These are phyloP conservation scores for Diarsia dahlii DNA, from an alignment of 2,888 invertebrate genomes.

Conservation along the genomic window DNA sequence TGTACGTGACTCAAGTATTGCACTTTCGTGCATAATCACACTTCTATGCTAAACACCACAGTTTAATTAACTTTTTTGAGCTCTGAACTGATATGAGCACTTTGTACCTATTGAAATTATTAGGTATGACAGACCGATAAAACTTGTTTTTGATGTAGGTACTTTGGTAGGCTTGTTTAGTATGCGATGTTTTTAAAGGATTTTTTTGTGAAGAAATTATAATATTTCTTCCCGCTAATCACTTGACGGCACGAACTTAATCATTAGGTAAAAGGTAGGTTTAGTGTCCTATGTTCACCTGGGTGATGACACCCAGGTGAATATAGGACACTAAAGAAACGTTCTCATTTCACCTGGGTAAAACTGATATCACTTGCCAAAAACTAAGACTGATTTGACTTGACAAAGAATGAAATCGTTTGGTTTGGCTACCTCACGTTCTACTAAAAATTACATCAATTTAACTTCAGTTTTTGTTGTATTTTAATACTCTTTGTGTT, in stretches of 20 bases:
- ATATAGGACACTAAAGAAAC: no score
- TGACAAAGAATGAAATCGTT: background rate
- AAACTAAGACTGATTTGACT: background rate
- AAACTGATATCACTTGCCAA: no score
- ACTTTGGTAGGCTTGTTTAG: background rate
- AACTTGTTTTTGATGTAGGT: background rate
- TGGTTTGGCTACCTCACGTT: no score
- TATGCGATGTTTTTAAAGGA: background rate
- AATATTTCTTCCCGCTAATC: background rate
- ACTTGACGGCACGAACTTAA: background rate
- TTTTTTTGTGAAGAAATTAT: background rate
- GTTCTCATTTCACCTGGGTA: no score
- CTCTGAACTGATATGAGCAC: background rate
- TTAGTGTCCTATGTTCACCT: no score
- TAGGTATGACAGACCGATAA: background rate
- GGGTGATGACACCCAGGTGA: no score
- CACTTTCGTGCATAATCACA: slow-evolving; percentile 49
- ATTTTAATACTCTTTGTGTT: no score
- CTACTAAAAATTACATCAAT: no score
- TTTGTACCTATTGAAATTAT: slow-evolving; percentile 11
- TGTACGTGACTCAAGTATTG: slow-evolving; percentile 49
- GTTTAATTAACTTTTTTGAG: slow-evolving; percentile 30
- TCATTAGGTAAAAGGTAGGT: no score
- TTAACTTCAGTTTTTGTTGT: no score
- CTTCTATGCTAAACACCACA: slow-evolving; percentile 37